A percentile compares a stretch with the other conserved stretches of the same genome.
Conservation (phyloP, 2,797 vertebrate species). For the Cottoperca gobio region DNA sequence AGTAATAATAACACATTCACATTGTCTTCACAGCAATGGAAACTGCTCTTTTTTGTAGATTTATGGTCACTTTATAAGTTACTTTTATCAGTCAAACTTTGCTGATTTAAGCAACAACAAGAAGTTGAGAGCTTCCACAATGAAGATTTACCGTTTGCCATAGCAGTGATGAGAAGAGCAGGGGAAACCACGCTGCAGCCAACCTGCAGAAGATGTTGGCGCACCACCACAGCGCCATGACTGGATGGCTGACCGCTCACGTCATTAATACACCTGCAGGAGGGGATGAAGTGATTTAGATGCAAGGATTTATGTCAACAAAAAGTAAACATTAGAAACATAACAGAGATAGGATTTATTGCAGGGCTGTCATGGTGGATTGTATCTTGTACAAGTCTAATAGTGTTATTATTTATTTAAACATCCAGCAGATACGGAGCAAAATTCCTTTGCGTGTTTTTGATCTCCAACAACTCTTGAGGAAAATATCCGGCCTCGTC, state of each 20-base stretch:
- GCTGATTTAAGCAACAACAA: neutral
- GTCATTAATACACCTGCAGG: slow-evolving; percentile 70
- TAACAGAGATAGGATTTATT: neutral
- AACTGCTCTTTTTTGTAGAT: neutral
- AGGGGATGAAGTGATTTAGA: neutral
- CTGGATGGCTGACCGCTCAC: slow-evolving; percentile 63
- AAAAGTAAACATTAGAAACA: neutral
- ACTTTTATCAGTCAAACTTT: neutral
- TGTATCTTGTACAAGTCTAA: neutral
- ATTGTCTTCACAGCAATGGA: neutral
- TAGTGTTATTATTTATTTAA: neutral
- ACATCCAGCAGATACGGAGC: neutral
- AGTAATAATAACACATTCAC: neutral
- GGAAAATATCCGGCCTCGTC: too few species aligned
- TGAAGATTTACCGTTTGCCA: slow-evolving; percentile 69
- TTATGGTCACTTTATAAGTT: neutral
- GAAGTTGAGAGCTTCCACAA: neutral
- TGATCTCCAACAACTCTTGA: neutral
- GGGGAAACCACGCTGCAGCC: slow-evolving; percentile 57
- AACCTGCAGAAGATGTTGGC: slow-evolving; percentile 44
- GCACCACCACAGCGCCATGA: slow-evolving; percentile 70
- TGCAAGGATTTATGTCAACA: neutral
- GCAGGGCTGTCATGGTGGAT: neutral
- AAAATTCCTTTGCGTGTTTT: too few species aligned
- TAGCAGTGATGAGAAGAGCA: slow-evolving; percentile 69